Evolutionary conservation across 2,113 vertebrate genomes (phyloP).

Genomic region (Pithys albifrons): DNA sequence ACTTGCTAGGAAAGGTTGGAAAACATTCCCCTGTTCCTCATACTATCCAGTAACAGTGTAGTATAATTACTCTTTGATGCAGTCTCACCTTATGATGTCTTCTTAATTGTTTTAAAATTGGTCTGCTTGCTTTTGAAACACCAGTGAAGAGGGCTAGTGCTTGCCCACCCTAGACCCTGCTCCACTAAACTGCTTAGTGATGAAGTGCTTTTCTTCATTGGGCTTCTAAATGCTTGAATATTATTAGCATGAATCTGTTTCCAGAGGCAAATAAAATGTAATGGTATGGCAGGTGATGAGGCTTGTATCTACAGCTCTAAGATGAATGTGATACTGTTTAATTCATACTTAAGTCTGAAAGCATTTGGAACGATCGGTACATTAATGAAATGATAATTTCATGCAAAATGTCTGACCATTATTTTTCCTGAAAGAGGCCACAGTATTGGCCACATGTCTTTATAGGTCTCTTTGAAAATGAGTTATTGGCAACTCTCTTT

Average conservation of each 20-base stretch:
- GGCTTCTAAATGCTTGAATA: neutral
- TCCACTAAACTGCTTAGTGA: neutral
- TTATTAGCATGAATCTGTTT: conserved; percentile 8
- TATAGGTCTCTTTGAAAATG: conserved; percentile 40
- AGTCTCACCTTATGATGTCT: neutral
- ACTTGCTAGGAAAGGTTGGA: neutral
- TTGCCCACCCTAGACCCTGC: neutral
- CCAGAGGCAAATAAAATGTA: conserved; percentile 8
- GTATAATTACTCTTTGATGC: neutral
- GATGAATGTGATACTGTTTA: conserved; percentile 50
- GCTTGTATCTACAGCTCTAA: conserved; percentile 43
- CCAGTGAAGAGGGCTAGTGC: neutral
- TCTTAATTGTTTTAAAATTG: neutral
- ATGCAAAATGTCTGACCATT: conserved; percentile 49
- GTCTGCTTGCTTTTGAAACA: neutral
- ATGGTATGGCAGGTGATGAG: neutral
- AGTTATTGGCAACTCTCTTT: conserved; percentile 26
- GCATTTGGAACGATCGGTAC: conserved; percentile 29
- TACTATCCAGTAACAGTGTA: neutral
- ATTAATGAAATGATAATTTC: conserved; percentile 68
- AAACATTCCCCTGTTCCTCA: neutral
- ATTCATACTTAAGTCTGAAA: conserved; percentile 60
- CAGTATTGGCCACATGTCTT: conserved; percentile 35
- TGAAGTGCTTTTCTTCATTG: neutral
- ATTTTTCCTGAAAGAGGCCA: conserved; percentile 49